Base-by-base conservation (phyloP, 2,888 invertebrate genomes). In the Leptopilina syphax region DNA sequence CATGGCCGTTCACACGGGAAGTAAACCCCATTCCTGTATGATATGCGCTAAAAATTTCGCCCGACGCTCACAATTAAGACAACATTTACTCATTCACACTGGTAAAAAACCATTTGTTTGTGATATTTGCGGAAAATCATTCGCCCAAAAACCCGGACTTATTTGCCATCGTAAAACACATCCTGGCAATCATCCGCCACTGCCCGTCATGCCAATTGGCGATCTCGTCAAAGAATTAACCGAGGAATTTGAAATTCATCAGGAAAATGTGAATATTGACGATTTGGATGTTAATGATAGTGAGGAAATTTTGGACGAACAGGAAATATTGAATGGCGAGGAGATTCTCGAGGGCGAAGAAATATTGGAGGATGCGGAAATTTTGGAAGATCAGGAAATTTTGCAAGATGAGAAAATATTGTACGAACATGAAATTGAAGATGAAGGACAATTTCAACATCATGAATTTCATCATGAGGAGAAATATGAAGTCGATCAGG, bases 121-220 rank as follows among this genome's bases (percentile, higher is more conserved):
- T 79, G 92, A 92, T 63, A 91, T 92, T 12, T 92, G 92, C 54
- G 91, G 91, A 6, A 92, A 92, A 65, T 89, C 90, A 1, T 92
- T 92, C 79, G 91, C 91, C 0, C 92, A 92, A 77, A 92, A 92
- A 65, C 92, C 92, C 0, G 92, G 92, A 0, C 81, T 92, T 6
- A 91, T 92, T 41, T 92, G 91, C 65, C 92, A 92, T 68, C 86
- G 92, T 50, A 92, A 92, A 73, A 92, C 91, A 7, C 92, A 92
- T 80, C 92, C 91, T 0, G 92, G 92, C 0, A 84, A 86, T 0
- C 91, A 91, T 82, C 92, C 92, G 0, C 92, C 92, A 0, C 80
- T 92, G 9, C 92, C 92, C 0, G 92, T 92, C 1, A 92, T 92
- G 92, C 92, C 91, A 0, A 92, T 92, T 66, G 92, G 90, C 0